These are phyloP conservation scores for Aporophyla nigra DNA, from an alignment of 2,888 invertebrate genomes.

Conservation along the genomic window DNA sequence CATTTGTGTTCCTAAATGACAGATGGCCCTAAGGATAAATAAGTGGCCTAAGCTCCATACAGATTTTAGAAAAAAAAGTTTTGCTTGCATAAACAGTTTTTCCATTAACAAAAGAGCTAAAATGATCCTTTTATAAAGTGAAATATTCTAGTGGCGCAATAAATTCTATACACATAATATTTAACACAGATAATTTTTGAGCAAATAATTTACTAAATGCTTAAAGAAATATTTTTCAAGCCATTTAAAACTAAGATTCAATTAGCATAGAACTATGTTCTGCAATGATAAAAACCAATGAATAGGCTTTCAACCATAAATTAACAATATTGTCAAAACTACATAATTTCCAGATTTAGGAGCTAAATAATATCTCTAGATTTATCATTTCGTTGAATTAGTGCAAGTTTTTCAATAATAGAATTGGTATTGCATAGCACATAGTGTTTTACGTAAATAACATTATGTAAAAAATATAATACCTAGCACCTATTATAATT, in stretches of 20 bases:
- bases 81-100: background rate
- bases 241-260: slow-evolving; percentile 22
- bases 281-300: background rate
- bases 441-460: slow-evolving; percentile 40
- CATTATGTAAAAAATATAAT: slow-evolving; percentile 55
- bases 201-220: slow-evolving; percentile 55
- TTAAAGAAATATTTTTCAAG: slow-evolving; percentile 47
- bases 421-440: slow-evolving; percentile 20
- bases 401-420: slow-evolving; percentile 21
- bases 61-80: slow-evolving; percentile 6
- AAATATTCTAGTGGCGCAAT: slow-evolving; percentile 15
- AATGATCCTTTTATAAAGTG: slow-evolving; percentile 4
- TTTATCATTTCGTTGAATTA: slow-evolving; percentile 29
- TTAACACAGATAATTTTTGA: slow-evolving; percentile 56
- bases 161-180: slow-evolving; percentile 25
- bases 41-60: slow-evolving; percentile 44
- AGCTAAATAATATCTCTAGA: slow-evolving; percentile 2
- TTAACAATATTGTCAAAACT: slow-evolving; percentile 1
- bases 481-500: slow-evolving; percentile 60
- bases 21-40: slow-evolving; percentile 19
- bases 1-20: slow-evolving; percentile 30
- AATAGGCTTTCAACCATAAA: slow-evolving; percentile 7
- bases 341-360: slow-evolving; percentile 12
- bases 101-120: background rate
- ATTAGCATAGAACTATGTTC: slow-evolving; percentile 38